A percentile compares a stretch with the other conserved stretches of the same genome.
Conservation (phyloP, 2,113 vertebrate species). For the Phrynosoma blainvillii region DNA sequence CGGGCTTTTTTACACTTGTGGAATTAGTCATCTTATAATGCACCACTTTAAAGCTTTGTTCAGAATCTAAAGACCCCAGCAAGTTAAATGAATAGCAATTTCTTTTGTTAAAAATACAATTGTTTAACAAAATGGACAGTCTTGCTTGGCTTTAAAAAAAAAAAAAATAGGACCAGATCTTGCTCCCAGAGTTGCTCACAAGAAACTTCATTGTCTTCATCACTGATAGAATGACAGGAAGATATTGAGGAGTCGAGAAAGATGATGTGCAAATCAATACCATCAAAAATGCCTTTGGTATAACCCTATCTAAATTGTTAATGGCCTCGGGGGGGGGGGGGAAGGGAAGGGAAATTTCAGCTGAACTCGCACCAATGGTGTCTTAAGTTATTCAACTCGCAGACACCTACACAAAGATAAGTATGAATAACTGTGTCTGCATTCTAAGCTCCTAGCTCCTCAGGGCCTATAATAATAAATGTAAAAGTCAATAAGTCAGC, state of each 20-base stretch:
- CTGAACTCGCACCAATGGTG: constrained; percentile 35
- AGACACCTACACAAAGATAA: constrained; percentile 39
- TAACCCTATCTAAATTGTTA: constrained; percentile 28
- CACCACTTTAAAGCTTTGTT: not conserved
- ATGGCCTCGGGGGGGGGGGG: not conserved
- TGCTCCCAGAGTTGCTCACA: not conserved
- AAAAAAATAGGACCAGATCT: too few species aligned
- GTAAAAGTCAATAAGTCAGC: constrained; percentile 57
- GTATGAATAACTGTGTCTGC: constrained; percentile 32
- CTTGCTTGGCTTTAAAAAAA: too few species aligned
- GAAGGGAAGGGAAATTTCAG: constrained; percentile 31
- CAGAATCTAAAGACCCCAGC: not conserved
- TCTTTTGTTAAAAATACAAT: not conserved
- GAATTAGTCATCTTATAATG: not conserved
- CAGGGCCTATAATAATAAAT: constrained; percentile 53
- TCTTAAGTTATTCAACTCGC: constrained; percentile 45
- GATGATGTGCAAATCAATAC: constrained; percentile 21
- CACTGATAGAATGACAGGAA: not conserved
- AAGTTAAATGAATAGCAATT: not conserved
- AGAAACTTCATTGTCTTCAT: not conserved
- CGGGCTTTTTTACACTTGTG: not conserved
- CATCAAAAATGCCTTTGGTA: constrained; percentile 7
- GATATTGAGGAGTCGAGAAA: not conserved
- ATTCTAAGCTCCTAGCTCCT: constrained; percentile 47
- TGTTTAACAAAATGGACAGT: too few species aligned